Evolutionary conservation across 2,888 invertebrate species (phyloP).

Genomic region (Toxonevra muliebris): DNA sequence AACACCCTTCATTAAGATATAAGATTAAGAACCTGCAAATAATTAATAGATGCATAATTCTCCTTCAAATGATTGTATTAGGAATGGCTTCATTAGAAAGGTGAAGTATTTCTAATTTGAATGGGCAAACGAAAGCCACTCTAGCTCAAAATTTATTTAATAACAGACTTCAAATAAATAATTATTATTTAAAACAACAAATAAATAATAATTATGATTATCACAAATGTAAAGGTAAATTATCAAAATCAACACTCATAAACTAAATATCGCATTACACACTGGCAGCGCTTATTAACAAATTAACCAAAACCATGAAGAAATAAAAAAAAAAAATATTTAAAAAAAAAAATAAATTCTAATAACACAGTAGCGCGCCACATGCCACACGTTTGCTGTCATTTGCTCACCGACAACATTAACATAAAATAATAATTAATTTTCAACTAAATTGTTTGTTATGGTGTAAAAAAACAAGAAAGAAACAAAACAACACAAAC

Average conservation of each 20-base stretch:
- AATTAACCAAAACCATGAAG: not conserved
- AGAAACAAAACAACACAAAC: not conserved
- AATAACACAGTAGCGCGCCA: not conserved
- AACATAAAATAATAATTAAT: conserved; percentile 21
- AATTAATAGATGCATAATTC: too few species aligned
- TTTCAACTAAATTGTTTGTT: conserved; percentile 1
- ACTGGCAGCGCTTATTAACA: too few species aligned
- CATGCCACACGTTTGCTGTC: conserved; percentile 37
- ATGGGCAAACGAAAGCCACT: too few species aligned
- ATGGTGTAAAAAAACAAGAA: not conserved
- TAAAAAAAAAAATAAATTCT: not conserved
- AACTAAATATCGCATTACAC: too few species aligned
- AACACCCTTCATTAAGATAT: too few species aligned
- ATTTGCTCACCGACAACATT: conserved; percentile 13
- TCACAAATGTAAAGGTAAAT: not conserved
- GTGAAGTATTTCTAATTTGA: too few species aligned
- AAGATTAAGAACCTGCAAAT: too few species aligned
- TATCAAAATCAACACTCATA: not conserved
- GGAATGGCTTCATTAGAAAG: too few species aligned
- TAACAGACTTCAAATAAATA: too few species aligned
- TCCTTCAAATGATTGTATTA: too few species aligned
- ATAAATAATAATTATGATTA: not conserved
- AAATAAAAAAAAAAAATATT: not conserved
- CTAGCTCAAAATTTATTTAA: too few species aligned
- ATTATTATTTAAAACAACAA: too few species aligned